A percentile compares a stretch with the other conserved stretches of the same genome.
Conservation (phyloP, 2,888 invertebrate genomes). For the Orthonychiurus folsomi region DNA sequence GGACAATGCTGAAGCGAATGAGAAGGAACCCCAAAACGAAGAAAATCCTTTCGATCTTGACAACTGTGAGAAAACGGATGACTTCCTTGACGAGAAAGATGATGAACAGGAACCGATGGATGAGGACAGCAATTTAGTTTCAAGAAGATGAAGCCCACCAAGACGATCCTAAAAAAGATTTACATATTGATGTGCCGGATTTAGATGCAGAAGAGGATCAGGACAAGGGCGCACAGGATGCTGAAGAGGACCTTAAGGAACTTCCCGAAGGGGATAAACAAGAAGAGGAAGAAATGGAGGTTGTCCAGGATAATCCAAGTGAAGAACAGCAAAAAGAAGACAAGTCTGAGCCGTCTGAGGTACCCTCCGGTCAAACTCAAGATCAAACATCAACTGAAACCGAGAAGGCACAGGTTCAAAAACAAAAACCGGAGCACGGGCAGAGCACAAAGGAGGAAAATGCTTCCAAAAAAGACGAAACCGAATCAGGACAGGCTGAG, state of each 20-base stretch:
- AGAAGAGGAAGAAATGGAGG: slow-evolving; percentile 42
- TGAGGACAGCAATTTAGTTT: slow-evolving; percentile 15
- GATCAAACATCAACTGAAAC: slow-evolving; percentile 4
- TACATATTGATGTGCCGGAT: slow-evolving; percentile 23
- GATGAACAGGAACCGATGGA: slow-evolving; percentile 48
- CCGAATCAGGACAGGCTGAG: slow-evolving; percentile 43
- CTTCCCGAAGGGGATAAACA: slow-evolving; percentile 29
- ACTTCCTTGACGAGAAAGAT: slow-evolving; percentile 43
- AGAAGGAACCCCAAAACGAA: slow-evolving; percentile 53
- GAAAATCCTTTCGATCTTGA: slow-evolving; percentile 83
- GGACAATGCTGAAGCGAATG: slow-evolving; percentile 60
- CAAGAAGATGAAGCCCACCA: slow-evolving; percentile 18
- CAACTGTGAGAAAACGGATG: slow-evolving; percentile 49
- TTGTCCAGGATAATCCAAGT: slow-evolving; percentile 43
- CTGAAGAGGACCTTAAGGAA: slow-evolving; percentile 39
- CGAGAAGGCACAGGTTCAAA: slow-evolving; percentile 10
- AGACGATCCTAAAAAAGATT: slow-evolving; percentile 21
- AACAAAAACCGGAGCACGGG: slow-evolving; percentile 15
- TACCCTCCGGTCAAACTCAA: not conserved
- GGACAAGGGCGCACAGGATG: slow-evolving; percentile 44
- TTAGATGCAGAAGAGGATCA: slow-evolving; percentile 43
- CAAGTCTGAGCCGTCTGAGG: slow-evolving; percentile 22
- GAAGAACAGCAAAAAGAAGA: slow-evolving; percentile 22
- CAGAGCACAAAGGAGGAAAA: slow-evolving; percentile 28
- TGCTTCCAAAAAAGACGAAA: slow-evolving; percentile 36